Conservation (phyloP, 2,888 invertebrate genomes). For the Rhagophthalmus giganteus region DNA sequence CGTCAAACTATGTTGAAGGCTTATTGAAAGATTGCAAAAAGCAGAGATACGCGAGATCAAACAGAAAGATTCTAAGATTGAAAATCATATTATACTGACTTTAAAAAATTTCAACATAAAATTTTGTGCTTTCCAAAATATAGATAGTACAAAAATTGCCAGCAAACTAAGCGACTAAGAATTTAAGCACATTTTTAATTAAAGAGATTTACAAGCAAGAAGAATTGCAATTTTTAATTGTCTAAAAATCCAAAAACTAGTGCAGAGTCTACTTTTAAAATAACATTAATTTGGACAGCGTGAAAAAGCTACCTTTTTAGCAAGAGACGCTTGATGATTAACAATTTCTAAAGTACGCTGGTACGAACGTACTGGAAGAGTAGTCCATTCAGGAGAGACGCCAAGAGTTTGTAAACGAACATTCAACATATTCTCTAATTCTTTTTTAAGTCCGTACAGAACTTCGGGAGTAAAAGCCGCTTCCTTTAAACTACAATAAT, state of each 20-base stretch:
- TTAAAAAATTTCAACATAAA: too few relatives aligned
- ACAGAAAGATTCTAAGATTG: too few relatives aligned
- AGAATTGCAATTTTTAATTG: neutral
- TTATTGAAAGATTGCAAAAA: neutral
- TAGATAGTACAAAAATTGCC: too few relatives aligned
- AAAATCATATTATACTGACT: too few relatives aligned
- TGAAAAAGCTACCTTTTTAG: conserved; percentile 66
- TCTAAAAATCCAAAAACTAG: too few relatives aligned
- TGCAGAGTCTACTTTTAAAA: too few relatives aligned
- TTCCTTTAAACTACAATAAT: conserved; percentile 36
- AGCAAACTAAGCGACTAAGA: too few relatives aligned
- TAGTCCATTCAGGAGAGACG: conserved; percentile 65
- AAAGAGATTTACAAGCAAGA: too few relatives aligned
- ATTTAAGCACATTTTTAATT: too few relatives aligned
- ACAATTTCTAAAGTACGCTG: conserved; percentile 62
- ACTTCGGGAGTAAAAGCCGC: conserved; percentile 33
- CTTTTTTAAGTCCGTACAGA: conserved; percentile 28
- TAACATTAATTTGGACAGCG: too few relatives aligned
- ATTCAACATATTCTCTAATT: conserved; percentile 52
- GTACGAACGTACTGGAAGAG: conserved; percentile 61
- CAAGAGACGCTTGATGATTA: conserved; percentile 61
- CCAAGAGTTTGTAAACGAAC: conserved; percentile 63
- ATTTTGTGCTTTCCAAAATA: too few relatives aligned
- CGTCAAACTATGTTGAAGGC: neutral
- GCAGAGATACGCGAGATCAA: too few relatives aligned